Base-by-base conservation (phyloP, 2,797 vertebrate genomes). In the Pseudotriccus pelzelni region DNA sequence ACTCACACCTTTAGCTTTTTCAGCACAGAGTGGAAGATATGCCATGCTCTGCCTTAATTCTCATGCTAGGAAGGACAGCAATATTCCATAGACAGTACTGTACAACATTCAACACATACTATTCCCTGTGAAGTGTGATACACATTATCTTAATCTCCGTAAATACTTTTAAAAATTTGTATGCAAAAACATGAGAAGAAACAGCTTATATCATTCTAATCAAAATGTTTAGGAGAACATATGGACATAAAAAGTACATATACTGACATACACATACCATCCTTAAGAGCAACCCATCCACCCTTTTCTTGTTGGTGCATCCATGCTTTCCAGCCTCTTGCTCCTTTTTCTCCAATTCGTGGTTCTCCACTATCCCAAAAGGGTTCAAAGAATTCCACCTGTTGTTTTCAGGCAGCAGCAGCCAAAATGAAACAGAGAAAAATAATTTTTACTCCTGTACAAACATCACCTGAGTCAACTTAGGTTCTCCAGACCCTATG, bases 331-430 rank as follows among this genome's bases (percentile, higher is more conserved):
- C 99, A 99, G 69, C 99, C 99, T 80, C 98, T 98, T 68, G 99
- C 98, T 5, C 98, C 99, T 59, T 97, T 97, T 97, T 99, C 99
- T 77, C 99, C 99, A 43, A 99, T 97, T 55, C 99, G 98, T 19
- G 99, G 98, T 92, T 99, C 99, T 66, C 99, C 99, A 1, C 99
- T 99, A 97, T 99, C 99, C 99, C 99, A 99, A 82, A 99, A 99
- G 0, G 99, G 98, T 97, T 99, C 99, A 93, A 99, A 99, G 98
- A 99, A 99, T 50, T 99, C 99, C 41, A 98, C 98, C 99, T 99
- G 83, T 44, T 55, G 8, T 81, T 86, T 86, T 95, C 47, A 4
- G 1, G n/a, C 14, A 63, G 44, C n/a, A 59, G 39, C 13, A 90
- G 6, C 7, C 27, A 89, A 75, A 94, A 68, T 6, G 84, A 81